Base-by-base conservation (phyloP, 1,140 invertebrate species). In the Drosophila auraria region DNA sequence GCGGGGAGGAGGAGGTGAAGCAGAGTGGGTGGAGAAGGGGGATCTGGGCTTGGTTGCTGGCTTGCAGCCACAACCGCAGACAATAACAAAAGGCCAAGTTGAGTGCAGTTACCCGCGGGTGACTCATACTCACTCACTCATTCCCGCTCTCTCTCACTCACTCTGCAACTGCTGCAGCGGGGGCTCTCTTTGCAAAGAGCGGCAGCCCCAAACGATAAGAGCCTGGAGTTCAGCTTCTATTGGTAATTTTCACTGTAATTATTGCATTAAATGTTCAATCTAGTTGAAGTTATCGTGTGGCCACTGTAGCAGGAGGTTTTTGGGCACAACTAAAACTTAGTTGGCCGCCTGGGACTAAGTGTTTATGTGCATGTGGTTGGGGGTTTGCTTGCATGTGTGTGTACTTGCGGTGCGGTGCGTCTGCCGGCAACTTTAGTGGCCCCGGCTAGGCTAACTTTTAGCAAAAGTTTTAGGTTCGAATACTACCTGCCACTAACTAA, bases 401-500 rank as follows among this genome's bases (percentile, higher is more conserved):
- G 53, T 71, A 53, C 68, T 79, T 81, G 82, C 33, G 33, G 33
- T 20, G 51, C 57, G 74, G 66, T 82, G 71, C 72, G 59, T 87
- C 78, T 61, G 75, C 38, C 30, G 58, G 68, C 75, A 90, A 90
- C 78, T 89, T 90, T 89, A 89, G 86, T 90, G 74, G 86, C 82
- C 82, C 59, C 75, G 63, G 57, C 86, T 89, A 89, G 70, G 64
- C 87, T 89, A 89, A 89, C 86, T 89, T 89, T 89, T 74, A 86
- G 86, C 82, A 91, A 70, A 86, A 89, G 89, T 87, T 89, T 90
- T 90, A 82, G 82, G 78, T 82, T 80, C 73, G 86, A 89, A 69
- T 89, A 89, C 84, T 89, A 89, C 84, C 84, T 91, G 86, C 86
- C 86, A 89, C 86, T 89, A 89, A 89, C 86, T 89, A 89, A 89